Conservation (phyloP, 2,888 invertebrate genomes). For the Volucella bombylans region DNA sequence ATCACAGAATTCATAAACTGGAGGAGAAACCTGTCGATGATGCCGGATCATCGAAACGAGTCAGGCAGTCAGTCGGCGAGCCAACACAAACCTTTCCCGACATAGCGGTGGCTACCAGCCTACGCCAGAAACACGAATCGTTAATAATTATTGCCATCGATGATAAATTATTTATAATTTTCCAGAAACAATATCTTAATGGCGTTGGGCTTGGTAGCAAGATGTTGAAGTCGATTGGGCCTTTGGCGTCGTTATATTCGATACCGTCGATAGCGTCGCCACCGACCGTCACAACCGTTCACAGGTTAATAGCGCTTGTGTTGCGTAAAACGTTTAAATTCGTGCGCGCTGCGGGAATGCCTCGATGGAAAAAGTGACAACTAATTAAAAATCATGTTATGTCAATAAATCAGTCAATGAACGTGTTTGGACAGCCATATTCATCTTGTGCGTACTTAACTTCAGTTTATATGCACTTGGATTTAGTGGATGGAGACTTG, state of each 20-base stretch:
- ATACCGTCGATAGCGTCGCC: background rate
- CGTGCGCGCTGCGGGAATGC: conserved; percentile 35
- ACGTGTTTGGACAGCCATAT: conserved; percentile 60
- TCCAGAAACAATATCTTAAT: conserved; percentile 52
- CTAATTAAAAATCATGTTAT: conserved; percentile 71
- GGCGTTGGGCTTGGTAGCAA: conserved; percentile 19
- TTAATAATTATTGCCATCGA: conserved; percentile 45
- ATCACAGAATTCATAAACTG: conserved; percentile 32
- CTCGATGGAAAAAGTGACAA: conserved; percentile 62
- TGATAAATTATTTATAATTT: conserved; percentile 57
- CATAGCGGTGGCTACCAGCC: conserved; percentile 43
- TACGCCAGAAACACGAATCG: conserved; percentile 41
- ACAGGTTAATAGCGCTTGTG: conserved; percentile 31
- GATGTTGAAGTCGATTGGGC: background rate
- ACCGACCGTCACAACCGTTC: background rate
- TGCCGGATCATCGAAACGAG: conserved; percentile 3
- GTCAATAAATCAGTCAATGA: conserved; percentile 69
- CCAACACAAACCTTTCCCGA: conserved; percentile 10
- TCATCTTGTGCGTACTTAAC: conserved; percentile 50
- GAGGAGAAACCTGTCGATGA: conserved; percentile 1
- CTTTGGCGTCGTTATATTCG: too few species aligned
- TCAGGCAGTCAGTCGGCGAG: background rate
- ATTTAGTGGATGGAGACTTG: conserved; percentile 27
- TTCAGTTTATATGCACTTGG: conserved; percentile 33
- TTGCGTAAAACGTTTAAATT: conserved; percentile 57